These are phyloP conservation scores for Elachura formosa DNA, from an alignment of 2,113 vertebrate genomes.

Conservation along the genomic window DNA sequence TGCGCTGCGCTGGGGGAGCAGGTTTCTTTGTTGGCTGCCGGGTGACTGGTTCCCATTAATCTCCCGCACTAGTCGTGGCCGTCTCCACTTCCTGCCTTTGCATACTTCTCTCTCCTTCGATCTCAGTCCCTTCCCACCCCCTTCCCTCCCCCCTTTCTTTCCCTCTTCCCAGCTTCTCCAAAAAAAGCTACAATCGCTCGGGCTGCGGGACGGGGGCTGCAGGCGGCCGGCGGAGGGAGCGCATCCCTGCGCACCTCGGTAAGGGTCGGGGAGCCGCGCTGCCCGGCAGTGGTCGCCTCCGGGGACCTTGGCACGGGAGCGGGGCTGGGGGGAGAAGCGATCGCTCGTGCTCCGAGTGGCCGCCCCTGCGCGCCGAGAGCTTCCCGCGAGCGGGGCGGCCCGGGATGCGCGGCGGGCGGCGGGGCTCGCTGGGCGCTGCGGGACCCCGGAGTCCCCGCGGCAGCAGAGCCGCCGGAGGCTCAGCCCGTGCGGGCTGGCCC, in stretches of 20 bases:
- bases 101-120: constrained; percentile 45
- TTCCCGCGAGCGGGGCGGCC: not conserved
- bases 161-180: constrained; percentile 26
- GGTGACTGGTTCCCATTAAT: constrained; percentile 63
- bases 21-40: constrained; percentile 53
- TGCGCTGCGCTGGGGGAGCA: not conserved
- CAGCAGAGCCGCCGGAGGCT: not conserved
- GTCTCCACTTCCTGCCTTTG: constrained; percentile 68
- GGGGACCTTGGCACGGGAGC: not conserved
- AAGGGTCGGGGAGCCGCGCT: not conserved
- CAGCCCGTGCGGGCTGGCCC: not conserved
- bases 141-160: constrained; percentile 11
- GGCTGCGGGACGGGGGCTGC: not conserved
- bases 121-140: not conserved
- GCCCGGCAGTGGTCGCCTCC: not conserved
- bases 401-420: not conserved
- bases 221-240: not conserved
- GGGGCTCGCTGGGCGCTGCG: not conserved
- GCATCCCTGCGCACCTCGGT: constrained; percentile 14
- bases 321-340: not conserved
- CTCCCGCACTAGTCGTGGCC: constrained; percentile 55
- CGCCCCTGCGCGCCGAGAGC: not conserved
- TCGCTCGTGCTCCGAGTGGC: not conserved
- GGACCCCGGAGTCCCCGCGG: not conserved
- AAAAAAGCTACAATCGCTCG: not conserved